Evolutionary conservation across 2,797 vertebrate genomes (phyloP).

Genomic region (Fratercula arctica): DNA sequence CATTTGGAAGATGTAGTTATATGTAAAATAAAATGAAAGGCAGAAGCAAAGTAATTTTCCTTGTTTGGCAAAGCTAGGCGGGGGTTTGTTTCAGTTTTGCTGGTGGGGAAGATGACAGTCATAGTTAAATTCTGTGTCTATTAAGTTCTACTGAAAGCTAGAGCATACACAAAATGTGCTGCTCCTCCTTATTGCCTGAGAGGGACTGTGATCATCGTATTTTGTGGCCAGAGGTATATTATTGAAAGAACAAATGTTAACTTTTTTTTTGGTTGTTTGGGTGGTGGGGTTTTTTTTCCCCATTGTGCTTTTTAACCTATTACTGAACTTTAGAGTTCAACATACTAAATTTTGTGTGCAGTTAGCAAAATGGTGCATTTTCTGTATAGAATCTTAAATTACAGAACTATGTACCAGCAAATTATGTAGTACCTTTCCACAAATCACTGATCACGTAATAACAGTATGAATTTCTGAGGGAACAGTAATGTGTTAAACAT

Average conservation of each 20-base stretch:
- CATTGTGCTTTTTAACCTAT: not conserved
- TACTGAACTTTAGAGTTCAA: not conserved
- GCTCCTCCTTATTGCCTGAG: not conserved
- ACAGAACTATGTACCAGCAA: not conserved
- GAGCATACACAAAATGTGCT: not conserved
- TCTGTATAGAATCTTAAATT: not conserved
- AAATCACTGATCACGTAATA: not conserved
- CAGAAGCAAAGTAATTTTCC: not conserved
- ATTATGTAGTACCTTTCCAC: not conserved
- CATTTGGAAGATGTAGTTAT: not conserved
- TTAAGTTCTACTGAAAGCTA: not conserved
- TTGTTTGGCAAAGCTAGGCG: not conserved
- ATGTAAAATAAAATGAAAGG: not conserved
- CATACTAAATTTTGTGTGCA: not conserved
- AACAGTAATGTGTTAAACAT: not conserved
- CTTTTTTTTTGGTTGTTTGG: not conserved
- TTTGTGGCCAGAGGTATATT: not conserved
- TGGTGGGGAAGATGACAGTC: not conserved
- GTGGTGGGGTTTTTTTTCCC: not conserved
- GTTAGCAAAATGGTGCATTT: not conserved
- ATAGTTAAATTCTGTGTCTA: not conserved
- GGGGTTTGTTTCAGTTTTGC: not conserved
- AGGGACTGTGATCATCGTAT: not conserved
- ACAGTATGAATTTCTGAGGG: not conserved
- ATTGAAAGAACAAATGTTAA: not conserved